phyloP scores from a whole-genome alignment of 2,797 vertebrate genomes.

The Anolis apletophallus region DNA sequence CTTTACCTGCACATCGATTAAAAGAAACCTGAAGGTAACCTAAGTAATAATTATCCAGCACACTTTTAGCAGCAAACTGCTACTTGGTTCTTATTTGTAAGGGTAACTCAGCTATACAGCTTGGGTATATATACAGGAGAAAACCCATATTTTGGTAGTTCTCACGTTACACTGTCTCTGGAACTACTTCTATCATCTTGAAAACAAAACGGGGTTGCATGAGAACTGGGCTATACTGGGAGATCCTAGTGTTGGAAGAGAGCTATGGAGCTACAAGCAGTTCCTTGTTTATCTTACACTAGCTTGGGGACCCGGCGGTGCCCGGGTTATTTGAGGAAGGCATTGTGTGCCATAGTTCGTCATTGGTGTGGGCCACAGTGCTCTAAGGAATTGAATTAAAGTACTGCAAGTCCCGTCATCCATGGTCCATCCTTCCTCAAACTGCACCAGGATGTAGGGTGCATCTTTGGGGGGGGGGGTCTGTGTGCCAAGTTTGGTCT shows the following conservation, averaged over 20 bases:
- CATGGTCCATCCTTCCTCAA: too few relatives aligned
- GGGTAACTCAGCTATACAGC: not conserved
- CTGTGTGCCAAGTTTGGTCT: too few relatives aligned
- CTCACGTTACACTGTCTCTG: not conserved
- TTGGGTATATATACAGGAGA: not conserved
- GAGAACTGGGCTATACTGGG: not conserved
- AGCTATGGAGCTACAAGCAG: not conserved
- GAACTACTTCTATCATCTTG: not conserved
- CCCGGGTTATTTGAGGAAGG: too few relatives aligned
- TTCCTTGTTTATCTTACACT: not conserved
- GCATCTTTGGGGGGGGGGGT: too few relatives aligned
- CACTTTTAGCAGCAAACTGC: not conserved
- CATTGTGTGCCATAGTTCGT: too few relatives aligned
- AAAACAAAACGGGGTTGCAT: not conserved
- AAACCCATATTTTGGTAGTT: not conserved
- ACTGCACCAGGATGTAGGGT: too few relatives aligned
- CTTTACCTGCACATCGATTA: conserved; percentile 51
- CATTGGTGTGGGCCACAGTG: too few relatives aligned
- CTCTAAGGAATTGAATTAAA: too few relatives aligned
- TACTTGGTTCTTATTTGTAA: not conserved
- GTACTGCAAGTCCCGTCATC: too few relatives aligned
- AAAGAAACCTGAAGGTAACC: conserved; percentile 8
- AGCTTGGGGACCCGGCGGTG: too few relatives aligned
- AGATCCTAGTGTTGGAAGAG: not conserved
- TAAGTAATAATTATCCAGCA: not conserved